Evolutionary conservation across 2,113 vertebrate species (phyloP).

Genomic region (Symphodus melops): DNA sequence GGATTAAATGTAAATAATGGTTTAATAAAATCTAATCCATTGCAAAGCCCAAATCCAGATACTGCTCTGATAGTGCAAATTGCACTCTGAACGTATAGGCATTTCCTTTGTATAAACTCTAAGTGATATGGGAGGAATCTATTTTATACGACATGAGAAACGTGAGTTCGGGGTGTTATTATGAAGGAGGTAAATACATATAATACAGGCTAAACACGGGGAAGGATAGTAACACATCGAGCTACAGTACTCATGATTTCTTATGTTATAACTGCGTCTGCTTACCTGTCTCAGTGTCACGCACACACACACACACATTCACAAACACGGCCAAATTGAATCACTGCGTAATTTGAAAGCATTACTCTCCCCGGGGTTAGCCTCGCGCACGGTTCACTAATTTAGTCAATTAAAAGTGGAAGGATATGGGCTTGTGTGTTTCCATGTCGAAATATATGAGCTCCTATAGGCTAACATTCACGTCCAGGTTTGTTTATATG

Average conservation of each 20-base stretch:
- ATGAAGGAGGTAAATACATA: too few species aligned
- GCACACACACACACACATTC: background rate
- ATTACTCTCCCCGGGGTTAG: constrained; percentile 70
- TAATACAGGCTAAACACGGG: too few species aligned
- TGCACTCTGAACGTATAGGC: background rate
- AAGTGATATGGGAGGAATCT: too few species aligned
- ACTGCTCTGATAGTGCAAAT: background rate
- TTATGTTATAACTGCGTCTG: constrained; percentile 17
- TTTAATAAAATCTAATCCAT: constrained; percentile 1
- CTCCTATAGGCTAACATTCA: constrained; percentile 67
- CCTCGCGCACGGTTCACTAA: constrained; percentile 74
- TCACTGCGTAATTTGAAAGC: constrained; percentile 72
- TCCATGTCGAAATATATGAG: constrained; percentile 71
- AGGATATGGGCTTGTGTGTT: constrained; percentile 68
- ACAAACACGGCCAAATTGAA: constrained; percentile 60
- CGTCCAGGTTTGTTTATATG: constrained; percentile 66
- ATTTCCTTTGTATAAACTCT: too few species aligned
- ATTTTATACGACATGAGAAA: too few species aligned
- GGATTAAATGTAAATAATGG: constrained; percentile 8
- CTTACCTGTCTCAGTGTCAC: constrained; percentile 34
- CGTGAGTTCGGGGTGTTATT: too few species aligned
- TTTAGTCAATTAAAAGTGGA: constrained; percentile 79
- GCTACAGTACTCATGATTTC: background rate
- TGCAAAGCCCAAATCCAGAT: background rate
- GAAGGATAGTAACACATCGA: background rate